Base-by-base conservation (phyloP, 2,113 vertebrate species). In the Octodon degus region DNA sequence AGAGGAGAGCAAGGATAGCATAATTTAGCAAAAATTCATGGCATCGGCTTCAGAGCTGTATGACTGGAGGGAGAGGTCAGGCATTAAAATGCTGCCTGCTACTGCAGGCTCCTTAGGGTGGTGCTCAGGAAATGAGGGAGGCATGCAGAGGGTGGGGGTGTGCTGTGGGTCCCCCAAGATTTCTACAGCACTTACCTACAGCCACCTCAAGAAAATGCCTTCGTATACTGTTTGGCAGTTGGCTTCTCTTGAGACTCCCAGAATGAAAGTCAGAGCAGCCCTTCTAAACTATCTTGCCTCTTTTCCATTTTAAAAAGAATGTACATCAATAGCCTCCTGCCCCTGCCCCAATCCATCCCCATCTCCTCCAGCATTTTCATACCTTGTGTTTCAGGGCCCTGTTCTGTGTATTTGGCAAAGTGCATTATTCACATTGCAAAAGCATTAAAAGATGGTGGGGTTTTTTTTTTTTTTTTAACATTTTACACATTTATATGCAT, bases 1-100 rank as follows among this genome's bases (percentile, higher is more conserved):
- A 98, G 99, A 99, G 98, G 99, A 98, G 98, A 99, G 99, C 97
- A 98, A 98, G 98, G 99, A 99, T 99, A 99, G 99, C 99, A 99
- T 99, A 98, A 98, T 99, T 99, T 99, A 99, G 98, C 98, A 99
- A 98, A 98, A 98, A 98, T 98, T 98, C 98, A 98, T 98, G 99
- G 98, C 98, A 98, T 98, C 96, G 98, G 98, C 98, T 98, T 98
- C 98, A 98, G 98, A 99, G 98, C 98, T 98, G 90, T 98, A 98
- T 99, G 98, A 98, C 99, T 99, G 98, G 98, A 98, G 98, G 99
- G 98, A 97, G 98, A 98, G 98, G 99, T 98, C 98, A 98, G 98
- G 98, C 98, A 98, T 98, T 98, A 99, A 99, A 98, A 98, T 98
- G 98, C 97, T 93, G 98, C 97, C 98, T 98, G 95, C 97, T 98